phyloP scores from a whole-genome alignment of 2,888 invertebrate genomes.

The Epistrophella euchroma region DNA sequence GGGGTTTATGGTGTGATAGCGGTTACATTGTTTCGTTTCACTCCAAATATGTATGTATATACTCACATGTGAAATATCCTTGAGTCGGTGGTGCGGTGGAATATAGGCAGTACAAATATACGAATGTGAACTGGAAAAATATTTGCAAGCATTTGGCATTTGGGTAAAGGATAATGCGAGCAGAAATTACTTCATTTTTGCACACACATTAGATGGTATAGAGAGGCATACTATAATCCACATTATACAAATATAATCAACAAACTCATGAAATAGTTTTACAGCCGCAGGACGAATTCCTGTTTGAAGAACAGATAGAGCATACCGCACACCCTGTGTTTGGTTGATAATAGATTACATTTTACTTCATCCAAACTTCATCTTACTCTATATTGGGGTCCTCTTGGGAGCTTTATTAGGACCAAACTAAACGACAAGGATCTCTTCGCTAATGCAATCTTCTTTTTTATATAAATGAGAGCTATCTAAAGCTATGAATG shows the following conservation, averaged over 20 bases:
- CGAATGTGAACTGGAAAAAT: slow-evolving; percentile 54
- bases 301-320: neutral
- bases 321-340: slow-evolving; percentile 1
- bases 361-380: slow-evolving; percentile 49
- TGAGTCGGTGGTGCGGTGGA: neutral
- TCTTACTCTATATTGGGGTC: slow-evolving; percentile 40
- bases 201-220: slow-evolving; percentile 28
- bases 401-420: slow-evolving; percentile 13
- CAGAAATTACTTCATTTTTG: slow-evolving; percentile 71
- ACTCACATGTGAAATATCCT: slow-evolving; percentile 29
- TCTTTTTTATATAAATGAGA: slow-evolving; percentile 47
- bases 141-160: slow-evolving; percentile 67
- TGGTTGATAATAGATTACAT: slow-evolving; percentile 60
- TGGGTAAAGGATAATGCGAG: slow-evolving; percentile 61
- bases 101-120: slow-evolving; percentile 25
- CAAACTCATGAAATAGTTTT: slow-evolving; percentile 58
- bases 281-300: slow-evolving; percentile 60
- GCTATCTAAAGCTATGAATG: slow-evolving; percentile 9
- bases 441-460: slow-evolving; percentile 73
- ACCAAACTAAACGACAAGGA: slow-evolving; percentile 37
- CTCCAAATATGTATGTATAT: neutral
- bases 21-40: slow-evolving; percentile 69
- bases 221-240: slow-evolving; percentile 18
- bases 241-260: slow-evolving; percentile 63
- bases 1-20: slow-evolving; percentile 56